Evolutionary conservation across 2,888 invertebrate genomes (phyloP).

Genomic region (Cyclophora punctaria): DNA sequence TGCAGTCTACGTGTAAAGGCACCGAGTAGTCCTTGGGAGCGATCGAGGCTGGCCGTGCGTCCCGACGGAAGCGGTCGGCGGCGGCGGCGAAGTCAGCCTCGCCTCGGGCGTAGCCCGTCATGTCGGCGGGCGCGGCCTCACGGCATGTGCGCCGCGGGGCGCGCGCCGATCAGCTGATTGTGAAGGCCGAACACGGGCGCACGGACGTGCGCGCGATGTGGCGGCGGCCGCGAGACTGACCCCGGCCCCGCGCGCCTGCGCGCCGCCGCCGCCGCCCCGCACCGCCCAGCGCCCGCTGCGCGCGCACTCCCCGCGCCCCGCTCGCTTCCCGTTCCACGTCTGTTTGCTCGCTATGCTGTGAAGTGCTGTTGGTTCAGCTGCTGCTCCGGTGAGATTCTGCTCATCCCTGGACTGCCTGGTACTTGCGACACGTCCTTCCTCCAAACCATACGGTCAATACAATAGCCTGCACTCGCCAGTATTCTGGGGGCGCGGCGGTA

Average conservation of each 20-base stretch:
- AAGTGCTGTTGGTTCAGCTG: too few relatives aligned
- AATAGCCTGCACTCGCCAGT: too few relatives aligned
- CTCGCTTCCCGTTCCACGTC: background rate
- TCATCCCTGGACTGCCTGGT: too few relatives aligned
- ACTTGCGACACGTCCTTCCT: too few relatives aligned
- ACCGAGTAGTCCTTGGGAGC: slow-evolving; percentile 87
- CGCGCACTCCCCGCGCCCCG: slow-evolving; percentile 10
- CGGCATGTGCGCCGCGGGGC: slow-evolving; percentile 69
- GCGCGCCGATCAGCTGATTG: slow-evolving; percentile 67
- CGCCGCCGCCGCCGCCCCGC: slow-evolving; percentile 30
- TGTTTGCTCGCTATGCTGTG: too few relatives aligned
- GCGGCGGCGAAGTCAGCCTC: slow-evolving; percentile 63
- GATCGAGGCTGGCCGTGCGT: slow-evolving; percentile 64
- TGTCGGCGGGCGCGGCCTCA: slow-evolving; percentile 66
- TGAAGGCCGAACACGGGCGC: slow-evolving; percentile 36
- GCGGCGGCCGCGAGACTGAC: slow-evolving; percentile 55
- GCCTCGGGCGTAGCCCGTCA: slow-evolving; percentile 72
- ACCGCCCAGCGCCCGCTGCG: slow-evolving; percentile 27
- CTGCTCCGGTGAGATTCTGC: too few relatives aligned
- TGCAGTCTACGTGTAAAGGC: slow-evolving; percentile 92
- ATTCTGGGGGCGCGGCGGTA: too few relatives aligned
- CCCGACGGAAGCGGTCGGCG: slow-evolving; percentile 62
- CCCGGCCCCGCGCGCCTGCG: slow-evolving; percentile 38
- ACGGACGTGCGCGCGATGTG: slow-evolving; percentile 49
- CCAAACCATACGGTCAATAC: too few relatives aligned